Percentiles rank a stretch among this genome's conserved stretches.
Evolutionary conservation across 2,797 vertebrate species (phyloP).

Genomic region (Limnodromus scolopaceus): DNA sequence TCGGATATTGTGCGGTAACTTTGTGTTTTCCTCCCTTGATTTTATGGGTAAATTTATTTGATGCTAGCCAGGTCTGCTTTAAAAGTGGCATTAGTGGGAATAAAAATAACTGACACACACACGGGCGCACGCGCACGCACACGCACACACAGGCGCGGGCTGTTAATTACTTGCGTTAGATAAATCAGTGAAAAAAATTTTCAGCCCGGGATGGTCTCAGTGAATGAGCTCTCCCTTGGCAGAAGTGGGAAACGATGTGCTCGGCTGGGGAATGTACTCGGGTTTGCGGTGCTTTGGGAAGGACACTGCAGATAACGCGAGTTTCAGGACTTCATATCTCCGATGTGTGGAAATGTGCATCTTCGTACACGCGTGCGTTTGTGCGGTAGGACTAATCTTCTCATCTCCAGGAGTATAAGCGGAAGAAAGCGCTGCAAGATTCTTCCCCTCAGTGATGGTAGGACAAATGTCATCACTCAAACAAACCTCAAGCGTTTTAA

Average conservation of each 20-base stretch:
- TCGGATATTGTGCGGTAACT: background rate
- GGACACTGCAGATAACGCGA: slow-evolving; percentile 52
- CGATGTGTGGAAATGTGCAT: background rate
- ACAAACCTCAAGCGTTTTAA: slow-evolving; percentile 35
- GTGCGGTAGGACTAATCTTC: background rate
- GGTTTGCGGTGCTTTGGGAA: slow-evolving; percentile 41
- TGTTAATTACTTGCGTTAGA: slow-evolving; percentile 18
- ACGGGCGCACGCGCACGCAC: rapidly evolving
- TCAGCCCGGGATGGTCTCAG: background rate
- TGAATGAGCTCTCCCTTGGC: background rate
- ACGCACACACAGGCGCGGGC: rapidly evolving
- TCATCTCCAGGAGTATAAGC: background rate
- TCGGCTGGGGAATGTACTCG: background rate
- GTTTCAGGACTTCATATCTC: slow-evolving; percentile 19
- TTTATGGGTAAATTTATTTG: background rate
- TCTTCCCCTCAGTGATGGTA: background rate
- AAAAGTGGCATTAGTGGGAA: background rate
- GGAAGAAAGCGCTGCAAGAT: slow-evolving; percentile 7
- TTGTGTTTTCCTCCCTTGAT: background rate
- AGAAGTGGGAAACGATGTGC: slow-evolving; percentile 5
- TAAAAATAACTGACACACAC: background rate
- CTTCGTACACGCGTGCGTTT: background rate
- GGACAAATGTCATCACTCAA: slow-evolving; percentile 36
- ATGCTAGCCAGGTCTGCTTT: background rate
- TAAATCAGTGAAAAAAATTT: background rate